Evolutionary conservation across 2,797 vertebrate species (phyloP), one percentile per base, ranked within the genome.

Genomic region (Amblyopsis hoosieri): DNA sequence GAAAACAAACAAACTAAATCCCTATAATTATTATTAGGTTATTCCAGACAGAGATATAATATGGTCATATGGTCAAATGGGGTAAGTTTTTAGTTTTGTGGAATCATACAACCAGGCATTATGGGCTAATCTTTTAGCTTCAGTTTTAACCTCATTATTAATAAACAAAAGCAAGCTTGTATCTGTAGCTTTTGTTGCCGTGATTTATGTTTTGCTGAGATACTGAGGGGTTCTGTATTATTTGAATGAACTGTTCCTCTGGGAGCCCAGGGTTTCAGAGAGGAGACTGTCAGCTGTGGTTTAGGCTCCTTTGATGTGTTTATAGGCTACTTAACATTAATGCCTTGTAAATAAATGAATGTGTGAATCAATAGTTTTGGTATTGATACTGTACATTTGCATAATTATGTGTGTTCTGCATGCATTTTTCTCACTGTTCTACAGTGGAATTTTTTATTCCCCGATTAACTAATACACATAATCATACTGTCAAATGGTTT

Each of bases 71-170:
- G 50, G 54, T 29, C 73, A 57, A 79, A 66, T 54, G 71, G 75
- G 80, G 79, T 87, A 81, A 60, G 68, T 78, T 70, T 82, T 72
- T 81, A 57, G 48, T 73, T 87, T 76, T 83, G 76, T 72, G 64
- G 58, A 62, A 64, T 67, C 64, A 15, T 57, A 47, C 60, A 84
- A 75, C 77, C 83, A 74, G 81, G 72, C 76, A 47, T 69, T 69
- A 78, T 79, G 73, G 75, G 75, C 81, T 89, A 85, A 87, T 89
- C 89, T 89, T 57, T 23, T 70, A 79, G 80, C 72, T 53, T 90
- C 85, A 88, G 88, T 82, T 79, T 83, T 86, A 84, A 83, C 76
- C 78, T 85, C 78, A 88, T 89, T 86, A 86, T 84, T 87, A 84
- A 80, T 86, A 75, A 79, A 74, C 79, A 85, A 81, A 81, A 83